Percentiles rank a stretch among this genome's conserved stretches.
These are phyloP conservation scores for Syngnathus acus DNA, from an alignment of 2,797 vertebrate genomes.

Conservation along the genomic window DNA sequence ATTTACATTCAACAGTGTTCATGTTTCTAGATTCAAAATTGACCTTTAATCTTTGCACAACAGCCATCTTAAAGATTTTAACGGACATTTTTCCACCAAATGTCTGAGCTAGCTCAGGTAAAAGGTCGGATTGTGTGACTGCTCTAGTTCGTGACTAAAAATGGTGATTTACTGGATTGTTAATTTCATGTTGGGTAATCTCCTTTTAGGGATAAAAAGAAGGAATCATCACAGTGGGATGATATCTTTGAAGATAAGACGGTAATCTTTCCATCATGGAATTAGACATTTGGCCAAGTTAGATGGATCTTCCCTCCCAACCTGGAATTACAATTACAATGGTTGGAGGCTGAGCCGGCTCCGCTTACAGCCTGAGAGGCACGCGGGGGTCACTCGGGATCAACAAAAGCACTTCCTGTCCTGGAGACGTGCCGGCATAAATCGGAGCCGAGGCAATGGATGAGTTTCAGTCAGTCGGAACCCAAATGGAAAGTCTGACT, in stretches of 20 bases:
- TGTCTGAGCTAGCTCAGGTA: background rate
- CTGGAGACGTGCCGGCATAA: slow-evolving; percentile 51
- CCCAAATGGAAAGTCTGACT: background rate
- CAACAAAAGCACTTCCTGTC: slow-evolving; percentile 60
- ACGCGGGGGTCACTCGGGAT: slow-evolving; percentile 46
- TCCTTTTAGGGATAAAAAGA: background rate
- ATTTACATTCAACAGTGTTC: background rate
- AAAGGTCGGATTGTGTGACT: background rate
- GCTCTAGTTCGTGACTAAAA: background rate
- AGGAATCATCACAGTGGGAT: background rate
- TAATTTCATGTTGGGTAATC: background rate
- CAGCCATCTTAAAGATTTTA: background rate
- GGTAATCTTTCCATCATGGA: background rate
- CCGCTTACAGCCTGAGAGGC: slow-evolving; percentile 41
- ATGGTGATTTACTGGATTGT: background rate
- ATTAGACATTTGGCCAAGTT: background rate
- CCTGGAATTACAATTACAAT: slow-evolving; percentile 1
- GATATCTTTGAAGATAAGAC: background rate
- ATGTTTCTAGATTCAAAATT: too few relatives aligned
- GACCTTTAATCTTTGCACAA: too few relatives aligned
- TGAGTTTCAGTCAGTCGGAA: slow-evolving; percentile 19
- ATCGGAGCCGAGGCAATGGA: slow-evolving; percentile 25
- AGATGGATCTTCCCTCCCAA: background rate
- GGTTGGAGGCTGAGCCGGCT: slow-evolving; percentile 17
- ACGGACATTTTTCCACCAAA: background rate